Percentiles rank a stretch among this genome's conserved stretches.
Conservation (phyloP, 1,140 invertebrate species). For the Gerris buenoi region DNA sequence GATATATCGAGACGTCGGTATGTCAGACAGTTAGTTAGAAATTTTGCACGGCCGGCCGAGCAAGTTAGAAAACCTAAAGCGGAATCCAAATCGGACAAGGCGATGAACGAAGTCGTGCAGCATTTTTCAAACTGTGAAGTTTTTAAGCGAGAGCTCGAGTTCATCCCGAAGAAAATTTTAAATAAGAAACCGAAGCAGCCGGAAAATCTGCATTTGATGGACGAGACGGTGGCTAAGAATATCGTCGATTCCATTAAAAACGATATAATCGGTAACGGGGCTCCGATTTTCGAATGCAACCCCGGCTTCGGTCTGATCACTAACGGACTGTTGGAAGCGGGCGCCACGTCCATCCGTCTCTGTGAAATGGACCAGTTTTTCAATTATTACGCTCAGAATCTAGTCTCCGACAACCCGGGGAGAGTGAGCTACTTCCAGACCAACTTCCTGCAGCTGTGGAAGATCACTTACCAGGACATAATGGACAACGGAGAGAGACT, state of each 20-base stretch:
- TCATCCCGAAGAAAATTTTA: slow-evolving; percentile 3
- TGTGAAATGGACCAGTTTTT: slow-evolving; percentile 11
- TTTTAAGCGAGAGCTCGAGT: neutral
- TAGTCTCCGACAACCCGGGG: neutral
- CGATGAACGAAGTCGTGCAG: neutral
- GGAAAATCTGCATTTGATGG: slow-evolving; percentile 2
- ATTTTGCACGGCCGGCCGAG: neutral
- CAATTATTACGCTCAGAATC: neutral
- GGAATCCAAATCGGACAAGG: too few species aligned
- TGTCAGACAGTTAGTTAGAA: too few species aligned
- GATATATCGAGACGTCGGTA: too few species aligned
- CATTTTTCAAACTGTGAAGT: slow-evolving; percentile 1
- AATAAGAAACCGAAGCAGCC: neutral
- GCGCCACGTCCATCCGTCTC: neutral
- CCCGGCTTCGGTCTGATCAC: slow-evolving; percentile 13
- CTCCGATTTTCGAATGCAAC: slow-evolving; percentile 10
- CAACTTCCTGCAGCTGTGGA: slow-evolving; percentile 5
- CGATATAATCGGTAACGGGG: neutral
- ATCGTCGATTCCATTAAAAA: slow-evolving; percentile 7
- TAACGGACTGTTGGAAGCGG: slow-evolving; percentile 1
- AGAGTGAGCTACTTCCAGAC: neutral
- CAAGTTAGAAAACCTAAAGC: too few species aligned
- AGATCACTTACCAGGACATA: slow-evolving; percentile 6
- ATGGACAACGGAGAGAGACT: slow-evolving; percentile 3
- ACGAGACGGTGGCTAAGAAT: slow-evolving; percentile 2